Base-by-base conservation (phyloP, 1,140 invertebrate species). In the Calycopis cecrops region DNA sequence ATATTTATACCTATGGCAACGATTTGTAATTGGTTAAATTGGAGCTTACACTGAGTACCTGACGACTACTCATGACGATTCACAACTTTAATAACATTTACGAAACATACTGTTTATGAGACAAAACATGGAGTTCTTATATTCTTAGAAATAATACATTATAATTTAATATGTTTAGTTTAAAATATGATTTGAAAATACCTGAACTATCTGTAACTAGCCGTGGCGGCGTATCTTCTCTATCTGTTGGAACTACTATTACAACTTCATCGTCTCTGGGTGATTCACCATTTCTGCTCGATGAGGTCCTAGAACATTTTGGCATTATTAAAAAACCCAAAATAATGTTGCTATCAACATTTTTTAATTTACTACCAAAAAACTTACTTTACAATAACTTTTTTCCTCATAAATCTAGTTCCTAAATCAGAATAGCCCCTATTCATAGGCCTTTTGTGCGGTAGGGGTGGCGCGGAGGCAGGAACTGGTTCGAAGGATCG, bases 361-460 rank as follows among this genome's bases (percentile, higher is more conserved):
- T 28, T 28, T 3, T 28, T 28, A 10, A 4, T 9, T 21, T 17
- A 35, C 10, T 10, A 44, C 14, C 17, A 40, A 17, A 17, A 54
- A 35, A 65, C 74, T 74, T 73, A 82, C 85, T 88, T 93, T 75
- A 95, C 90, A 52, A 94, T 95, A 57, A 96, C 94, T 76, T 93
- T 90, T 87, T 96, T 96, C 78, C 94, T 94, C 69, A 86, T 84
- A 63, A 94, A 93, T 75, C 94, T 90, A 81, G 92, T 93, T 59
- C 94, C 93, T 60, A 96, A 90, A 83, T 96, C 94, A 35, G 94
- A 94, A 73, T 93, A 92, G 34, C 94, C 93, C 51, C 93, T 87
- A 71, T 93, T 90, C 89, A 95, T 94, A 62, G 92, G 92, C 52
- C 86, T 73, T 60, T 81, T 86, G 44, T 79, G 77, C 34, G 79